phyloP scores from a whole-genome alignment of 1,140 invertebrate species.

The Camponotus floridanus region DNA sequence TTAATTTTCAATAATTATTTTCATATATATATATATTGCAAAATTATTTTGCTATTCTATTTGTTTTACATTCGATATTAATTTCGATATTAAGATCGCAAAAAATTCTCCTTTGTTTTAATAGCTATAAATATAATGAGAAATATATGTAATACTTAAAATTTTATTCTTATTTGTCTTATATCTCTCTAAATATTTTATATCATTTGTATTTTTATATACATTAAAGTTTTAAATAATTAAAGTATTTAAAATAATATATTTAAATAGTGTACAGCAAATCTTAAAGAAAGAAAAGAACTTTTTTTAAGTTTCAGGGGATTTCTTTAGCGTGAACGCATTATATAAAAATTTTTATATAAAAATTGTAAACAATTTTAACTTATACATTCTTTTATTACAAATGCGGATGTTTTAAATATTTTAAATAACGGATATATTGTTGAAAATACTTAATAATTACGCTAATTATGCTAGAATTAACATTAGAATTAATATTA shows the following conservation, averaged over 20 bases:
- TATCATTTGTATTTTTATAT: neutral
- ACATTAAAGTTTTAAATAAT: neutral
- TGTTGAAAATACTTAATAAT: neutral
- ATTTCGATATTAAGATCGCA: no score
- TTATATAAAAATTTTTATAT: neutral
- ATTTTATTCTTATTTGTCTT: neutral
- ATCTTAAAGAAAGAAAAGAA: neutral
- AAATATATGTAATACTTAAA: neutral
- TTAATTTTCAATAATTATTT: no score
- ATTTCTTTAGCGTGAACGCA: neutral
- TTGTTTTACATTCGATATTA: no score
- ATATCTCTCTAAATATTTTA: neutral
- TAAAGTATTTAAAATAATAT: neutral
- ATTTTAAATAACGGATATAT: neutral
- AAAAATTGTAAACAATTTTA: neutral
- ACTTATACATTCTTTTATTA: neutral
- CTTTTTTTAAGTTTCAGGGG: neutral
- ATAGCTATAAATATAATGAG: neutral
- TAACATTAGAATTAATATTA: slow-evolving; percentile 21
- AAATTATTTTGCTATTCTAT: neutral
- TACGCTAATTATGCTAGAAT: neutral
- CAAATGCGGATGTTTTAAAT: neutral
- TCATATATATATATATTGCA: no score
- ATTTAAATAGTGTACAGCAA: neutral
- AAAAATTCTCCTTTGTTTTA: no score